A percentile compares a stretch with the other conserved stretches of the same genome.
These are phyloP conservation scores for Enteromius paludinosus DNA, from an alignment of 2,797 vertebrate species.

Conservation along the genomic window DNA sequence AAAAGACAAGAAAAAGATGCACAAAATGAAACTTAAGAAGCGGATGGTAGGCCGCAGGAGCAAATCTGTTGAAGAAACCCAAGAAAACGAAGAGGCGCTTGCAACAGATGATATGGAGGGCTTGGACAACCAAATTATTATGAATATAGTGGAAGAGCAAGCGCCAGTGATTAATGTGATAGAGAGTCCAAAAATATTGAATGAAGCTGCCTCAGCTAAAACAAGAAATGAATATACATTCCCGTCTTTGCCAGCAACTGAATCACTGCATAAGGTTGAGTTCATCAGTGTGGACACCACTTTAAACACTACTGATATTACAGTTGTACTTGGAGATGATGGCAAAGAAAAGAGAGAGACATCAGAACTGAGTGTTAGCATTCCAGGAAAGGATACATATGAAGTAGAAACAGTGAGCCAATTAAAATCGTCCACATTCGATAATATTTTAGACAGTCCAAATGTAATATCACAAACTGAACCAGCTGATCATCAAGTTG, in stretches of 20 bases:
- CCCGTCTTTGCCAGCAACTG: conserved; percentile 60
- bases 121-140: conserved; percentile 61
- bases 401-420: conserved; percentile 51
- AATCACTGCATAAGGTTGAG: conserved; percentile 77
- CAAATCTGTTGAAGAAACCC: conserved; percentile 78
- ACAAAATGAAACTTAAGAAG: conserved; percentile 80
- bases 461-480: conserved; percentile 59
- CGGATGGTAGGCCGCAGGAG: conserved; percentile 79
- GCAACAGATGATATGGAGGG: conserved; percentile 61
- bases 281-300: conserved; percentile 73
- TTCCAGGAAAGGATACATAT: conserved; percentile 74
- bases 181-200: conserved; percentile 61
- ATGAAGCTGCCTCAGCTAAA: conserved; percentile 59
- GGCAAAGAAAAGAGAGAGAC: conserved; percentile 73
- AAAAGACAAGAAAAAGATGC: conserved; percentile 78
- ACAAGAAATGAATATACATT: conserved; percentile 65
- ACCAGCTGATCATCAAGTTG: conserved; percentile 53
- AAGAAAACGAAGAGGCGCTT: conserved; percentile 62
- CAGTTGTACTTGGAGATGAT: conserved; percentile 63
- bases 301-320: conserved; percentile 76
- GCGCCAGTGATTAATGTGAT: conserved; percentile 61
- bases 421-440: conserved; percentile 58
- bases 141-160: conserved; percentile 60
- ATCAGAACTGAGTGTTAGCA: conserved; percentile 77
- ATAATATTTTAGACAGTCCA: conserved; percentile 55